Base-by-base conservation (phyloP, 1,140 invertebrate genomes). In the Drosophila sechellia region DNA sequence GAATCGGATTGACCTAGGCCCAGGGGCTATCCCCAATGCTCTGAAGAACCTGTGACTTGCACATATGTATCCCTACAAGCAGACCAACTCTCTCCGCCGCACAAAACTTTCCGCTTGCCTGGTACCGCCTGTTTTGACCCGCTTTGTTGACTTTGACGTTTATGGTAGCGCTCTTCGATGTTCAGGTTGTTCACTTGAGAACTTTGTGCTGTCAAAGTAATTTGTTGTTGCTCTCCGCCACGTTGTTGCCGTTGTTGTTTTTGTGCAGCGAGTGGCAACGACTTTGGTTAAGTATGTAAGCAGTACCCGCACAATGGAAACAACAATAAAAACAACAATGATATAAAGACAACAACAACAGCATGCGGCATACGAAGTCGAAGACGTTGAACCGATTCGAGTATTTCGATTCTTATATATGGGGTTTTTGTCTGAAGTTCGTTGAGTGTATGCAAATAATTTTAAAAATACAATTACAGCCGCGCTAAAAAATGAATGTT, bases 371-470 rank as follows among this genome's bases (percentile, higher is more conserved):
- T 37, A 58, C 22, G 74, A 81, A 78, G 73, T 71, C 60, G 78
- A 83, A 89, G 76, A 79, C 75, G 74, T 77, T 77, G 75, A 77
- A 77, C 83, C 84, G 83, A 69, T 77, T 76, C 69, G 48, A 25
- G 58, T 49, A 79, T 84, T 71, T 81, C 56, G 35, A 48, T 43
- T 52, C 50, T 50, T 35, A 12, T 54, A 40, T 45, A 2, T 31
- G 25, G 13, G 20, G 25, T 65, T 42, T 48, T 46, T 57, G 12
- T 40, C 35, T 56, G 5, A 34, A 1, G 17, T 40, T 70, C 27
- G 20, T 54, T 5, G 37, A 39, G 17, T 54, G 39, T 39, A 68
- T 49, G 43, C 25, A 72, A 56, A 66, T 50, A 48, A 66, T 40
- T 64, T 31, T 50, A 39, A 40, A 43, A 40, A 72, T 63, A 49